Percentiles rank a stretch among this genome's conserved stretches.
phyloP scores from a whole-genome alignment of 2,888 invertebrate genomes.

The Harpalus rubripes region DNA sequence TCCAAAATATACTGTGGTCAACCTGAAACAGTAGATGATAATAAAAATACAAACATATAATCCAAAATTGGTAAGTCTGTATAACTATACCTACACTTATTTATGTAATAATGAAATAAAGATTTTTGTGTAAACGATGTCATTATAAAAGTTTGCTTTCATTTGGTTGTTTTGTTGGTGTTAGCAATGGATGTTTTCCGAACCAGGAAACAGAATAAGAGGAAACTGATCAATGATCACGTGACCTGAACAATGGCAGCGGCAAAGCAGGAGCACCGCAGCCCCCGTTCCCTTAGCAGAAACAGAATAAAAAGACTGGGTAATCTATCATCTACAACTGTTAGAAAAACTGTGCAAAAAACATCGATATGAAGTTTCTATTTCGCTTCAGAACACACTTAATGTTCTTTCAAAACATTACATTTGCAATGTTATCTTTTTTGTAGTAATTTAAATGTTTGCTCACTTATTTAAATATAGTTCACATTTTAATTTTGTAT shows the following conservation, averaged over 20 bases:
- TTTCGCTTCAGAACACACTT: constrained; percentile 10
- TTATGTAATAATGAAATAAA: neutral
- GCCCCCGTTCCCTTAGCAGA: neutral
- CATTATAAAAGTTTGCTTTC: neutral
- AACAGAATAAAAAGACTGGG: constrained; percentile 45
- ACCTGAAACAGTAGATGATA: neutral
- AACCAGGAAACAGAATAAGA: neutral
- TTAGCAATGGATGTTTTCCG: neutral
- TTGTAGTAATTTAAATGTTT: constrained; percentile 19
- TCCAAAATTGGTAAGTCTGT: too few species aligned
- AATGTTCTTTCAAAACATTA: constrained; percentile 16
- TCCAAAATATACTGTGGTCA: neutral
- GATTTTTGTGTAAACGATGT: neutral
- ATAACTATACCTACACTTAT: too few species aligned
- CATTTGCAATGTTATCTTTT: constrained; percentile 5
- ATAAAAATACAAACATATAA: too few species aligned
- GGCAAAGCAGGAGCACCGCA: constrained; percentile 10
- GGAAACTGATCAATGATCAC: constrained; percentile 30
- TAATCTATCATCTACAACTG: constrained; percentile 55
- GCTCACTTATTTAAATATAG: constrained; percentile 8
- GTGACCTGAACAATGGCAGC: constrained; percentile 40
- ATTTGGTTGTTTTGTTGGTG: neutral
- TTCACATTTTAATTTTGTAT: neutral
- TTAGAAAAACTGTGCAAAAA: constrained; percentile 27
- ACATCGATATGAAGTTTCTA: constrained; percentile 11